phyloP scores from a whole-genome alignment of 2,113 vertebrate species.

The Paracanthobrama guichenoti region DNA sequence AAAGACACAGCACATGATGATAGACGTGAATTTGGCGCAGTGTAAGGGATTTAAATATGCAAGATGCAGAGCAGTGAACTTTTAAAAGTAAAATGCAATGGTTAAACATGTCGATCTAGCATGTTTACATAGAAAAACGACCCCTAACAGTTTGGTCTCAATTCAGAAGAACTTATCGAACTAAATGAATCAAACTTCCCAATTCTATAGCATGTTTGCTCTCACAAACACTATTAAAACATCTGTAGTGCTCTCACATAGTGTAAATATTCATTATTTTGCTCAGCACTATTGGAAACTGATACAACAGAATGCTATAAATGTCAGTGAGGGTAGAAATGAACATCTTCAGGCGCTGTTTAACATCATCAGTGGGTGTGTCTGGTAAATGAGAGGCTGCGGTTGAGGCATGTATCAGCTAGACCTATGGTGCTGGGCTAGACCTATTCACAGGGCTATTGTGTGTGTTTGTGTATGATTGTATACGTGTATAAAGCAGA shows the following conservation, averaged over 20 bases:
- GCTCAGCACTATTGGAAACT: not conserved
- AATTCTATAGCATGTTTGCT: not conserved
- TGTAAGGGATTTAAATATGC: not conserved
- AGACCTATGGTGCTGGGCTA: constrained; percentile 56
- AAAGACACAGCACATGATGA: not conserved
- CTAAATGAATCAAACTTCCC: not conserved
- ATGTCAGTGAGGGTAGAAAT: not conserved
- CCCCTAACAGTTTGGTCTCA: not conserved
- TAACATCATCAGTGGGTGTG: constrained; percentile 22
- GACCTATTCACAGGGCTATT: constrained; percentile 61
- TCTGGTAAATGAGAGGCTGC: constrained; percentile 7
- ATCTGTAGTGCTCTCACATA: not conserved
- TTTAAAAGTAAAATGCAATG: not conserved
- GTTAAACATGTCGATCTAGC: not conserved
- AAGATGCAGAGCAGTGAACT: not conserved
- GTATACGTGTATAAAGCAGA: constrained; percentile 26
- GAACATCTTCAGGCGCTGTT: constrained; percentile 1
- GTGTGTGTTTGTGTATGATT: constrained; percentile 34
- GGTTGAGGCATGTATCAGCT: constrained; percentile 54
- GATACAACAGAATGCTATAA: not conserved
- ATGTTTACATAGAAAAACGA: too few relatives aligned
- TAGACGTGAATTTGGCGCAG: not conserved
- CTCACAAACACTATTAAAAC: not conserved
- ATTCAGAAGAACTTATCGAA: not conserved
- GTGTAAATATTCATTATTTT: not conserved